Evolutionary conservation across 2,113 vertebrate genomes (phyloP), one percentile per base, ranked within the genome.

Genomic region (Xerus inauris): DNA sequence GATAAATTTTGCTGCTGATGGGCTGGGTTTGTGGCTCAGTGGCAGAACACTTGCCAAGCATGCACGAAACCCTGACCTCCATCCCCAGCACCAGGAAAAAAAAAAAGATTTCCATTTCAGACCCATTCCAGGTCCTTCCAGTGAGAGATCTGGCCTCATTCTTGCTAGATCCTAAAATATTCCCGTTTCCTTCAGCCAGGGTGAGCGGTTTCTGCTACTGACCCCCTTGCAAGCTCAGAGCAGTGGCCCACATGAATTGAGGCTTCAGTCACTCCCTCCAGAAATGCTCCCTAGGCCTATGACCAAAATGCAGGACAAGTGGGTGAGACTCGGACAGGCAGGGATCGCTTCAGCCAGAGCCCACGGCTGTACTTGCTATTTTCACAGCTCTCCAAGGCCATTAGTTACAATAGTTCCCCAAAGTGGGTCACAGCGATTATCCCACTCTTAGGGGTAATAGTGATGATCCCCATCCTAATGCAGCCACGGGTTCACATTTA

Each of bases 361-460:
- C 14, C 2, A 1, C 3, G 13, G 49, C 17, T 0, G 6, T 38
- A 8, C 30, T 8, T 11, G 42, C 47, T 54, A 2, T 64, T 49
- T 49, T 13, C 72, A 69, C 47, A 14, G 42, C 71, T 71, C 73
- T 83, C 71, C 72, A 28, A 28, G 9, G 64, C 54, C 62, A 49
- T 69, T 47, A n/a, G 81, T 47, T 32, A 54, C 64, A 47, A 51
- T 5, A 16, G 57, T 10, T 24, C 64, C 72, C 77, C 86, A 24
- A 85, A 91, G 77, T 85, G 79, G 96, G 92, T 85, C 96, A 76
- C 45, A 32, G 57, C 0, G 5, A 87, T 85, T 79, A 84, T n/a
- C 77, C 65, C n/a, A 49, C 89, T 76, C 65, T 83, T 40, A 30
- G 54, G 49, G 76, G 19, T 57, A 69, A 65, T 72, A 82, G 28